Conservation (phyloP, 2,888 invertebrate genomes). For the Melieria crassipennis region DNA sequence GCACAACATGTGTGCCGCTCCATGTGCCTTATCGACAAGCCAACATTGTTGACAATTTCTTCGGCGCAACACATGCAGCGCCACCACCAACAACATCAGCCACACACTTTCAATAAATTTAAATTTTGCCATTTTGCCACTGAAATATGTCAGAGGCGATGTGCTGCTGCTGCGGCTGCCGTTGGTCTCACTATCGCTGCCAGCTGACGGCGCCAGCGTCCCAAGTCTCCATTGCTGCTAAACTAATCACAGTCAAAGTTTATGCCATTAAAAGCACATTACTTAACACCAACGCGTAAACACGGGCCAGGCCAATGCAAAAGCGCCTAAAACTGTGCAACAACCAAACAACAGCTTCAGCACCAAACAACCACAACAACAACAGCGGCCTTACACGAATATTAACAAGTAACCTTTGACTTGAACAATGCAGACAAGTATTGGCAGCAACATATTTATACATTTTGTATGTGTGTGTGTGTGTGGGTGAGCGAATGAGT, state of each 20-base stretch:
- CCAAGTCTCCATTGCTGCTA: not conserved
- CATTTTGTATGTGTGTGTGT: not conserved
- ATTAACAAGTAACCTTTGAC: constrained; percentile 17
- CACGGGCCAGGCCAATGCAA: not conserved
- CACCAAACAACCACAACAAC: constrained; percentile 10
- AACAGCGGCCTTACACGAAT: not conserved
- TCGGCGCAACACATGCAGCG: too few relatives aligned
- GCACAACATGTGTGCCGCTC: too few relatives aligned
- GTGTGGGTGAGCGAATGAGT: not conserved
- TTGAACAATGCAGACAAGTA: not conserved
- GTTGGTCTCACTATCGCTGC: too few relatives aligned
- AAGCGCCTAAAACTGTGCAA: not conserved
- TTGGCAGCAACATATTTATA: too few relatives aligned
- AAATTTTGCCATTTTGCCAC: too few relatives aligned
- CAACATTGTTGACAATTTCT: too few relatives aligned
- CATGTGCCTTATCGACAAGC: too few relatives aligned
- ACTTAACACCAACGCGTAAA: constrained; percentile 12
- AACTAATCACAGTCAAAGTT: not conserved
- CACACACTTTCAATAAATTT: too few relatives aligned
- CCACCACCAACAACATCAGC: too few relatives aligned
- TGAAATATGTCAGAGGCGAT: too few relatives aligned
- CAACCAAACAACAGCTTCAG: constrained; percentile 4
- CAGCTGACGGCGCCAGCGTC: too few relatives aligned
- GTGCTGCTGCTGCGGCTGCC: too few relatives aligned
- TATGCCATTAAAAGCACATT: constrained; percentile 29